Conservation (phyloP, 1,140 invertebrate genomes). For the Pogonognathellus flavescens region DNA sequence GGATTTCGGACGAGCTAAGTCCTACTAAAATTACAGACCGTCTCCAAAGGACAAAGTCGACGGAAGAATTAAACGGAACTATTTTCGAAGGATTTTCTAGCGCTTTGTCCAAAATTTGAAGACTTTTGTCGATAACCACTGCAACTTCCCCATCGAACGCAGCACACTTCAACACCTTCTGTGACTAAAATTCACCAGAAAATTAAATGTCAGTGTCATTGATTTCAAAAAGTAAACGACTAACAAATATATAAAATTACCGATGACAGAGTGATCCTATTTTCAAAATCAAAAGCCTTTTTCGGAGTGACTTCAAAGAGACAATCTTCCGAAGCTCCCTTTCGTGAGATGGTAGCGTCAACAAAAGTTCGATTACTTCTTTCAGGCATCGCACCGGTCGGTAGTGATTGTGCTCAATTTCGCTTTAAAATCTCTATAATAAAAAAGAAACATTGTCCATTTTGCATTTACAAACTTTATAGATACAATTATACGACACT, state of each 20-base stretch:
- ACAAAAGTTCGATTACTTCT: no score
- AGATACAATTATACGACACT: no score
- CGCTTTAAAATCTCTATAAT: no score
- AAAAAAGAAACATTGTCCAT: no score
- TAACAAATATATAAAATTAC: background rate
- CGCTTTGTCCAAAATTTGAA: slow-evolving; percentile 4
- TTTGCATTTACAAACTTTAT: no score
- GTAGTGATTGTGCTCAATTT: no score
- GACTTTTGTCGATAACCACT: background rate
- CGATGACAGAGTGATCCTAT: no score
- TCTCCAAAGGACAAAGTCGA: slow-evolving; percentile 65
- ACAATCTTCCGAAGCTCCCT: background rate
- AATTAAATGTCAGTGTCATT: background rate
- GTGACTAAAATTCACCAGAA: background rate
- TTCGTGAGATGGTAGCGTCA: no score
- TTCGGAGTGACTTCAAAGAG: slow-evolving; percentile 10
- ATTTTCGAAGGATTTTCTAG: background rate
- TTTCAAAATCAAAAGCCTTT: background rate
- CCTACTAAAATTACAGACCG: slow-evolving; percentile 61
- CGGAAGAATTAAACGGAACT: slow-evolving; percentile 1
- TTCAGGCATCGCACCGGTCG: no score
- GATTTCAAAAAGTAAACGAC: background rate
- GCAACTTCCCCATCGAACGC: background rate
- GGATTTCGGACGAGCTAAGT: slow-evolving; percentile 57
- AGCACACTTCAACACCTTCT: background rate